Evolutionary conservation across 2,888 invertebrate species (phyloP), one percentile per base, ranked within the genome.

Genomic region (Lepidocyrtoides sp.): DNA sequence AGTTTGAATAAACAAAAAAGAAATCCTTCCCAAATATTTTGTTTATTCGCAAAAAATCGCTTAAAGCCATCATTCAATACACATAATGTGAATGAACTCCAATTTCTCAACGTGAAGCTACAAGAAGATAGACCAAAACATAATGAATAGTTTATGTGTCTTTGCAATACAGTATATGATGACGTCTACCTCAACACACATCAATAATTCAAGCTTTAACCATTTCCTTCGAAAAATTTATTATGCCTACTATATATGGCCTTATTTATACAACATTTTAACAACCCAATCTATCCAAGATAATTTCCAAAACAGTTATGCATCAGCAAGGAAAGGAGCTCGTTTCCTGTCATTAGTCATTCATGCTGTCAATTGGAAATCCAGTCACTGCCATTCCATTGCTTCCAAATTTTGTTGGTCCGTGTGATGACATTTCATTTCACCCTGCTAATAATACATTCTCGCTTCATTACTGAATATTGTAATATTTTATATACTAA

Each of bases 191-290:
- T 44, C 48, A 23, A 32, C 5, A 26, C 29, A 44, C 77, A 86
- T 85, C 57, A 85, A 85, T 86, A 60, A 86, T 86, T 29, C 26
- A 75, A 77, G n/a, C n/a, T n/a, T n/a, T n/a, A n/a, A n/a, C n/a
- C n/a, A n/a, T n/a, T n/a, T n/a, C n/a, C n/a, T n/a, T n/a, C n/a
- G n/a, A n/a, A n/a, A n/a, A n/a, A n/a, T n/a, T n/a, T n/a, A n/a
- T n/a, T n/a, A n/a, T n/a, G n/a, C n/a, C n/a, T n/a, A n/a, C n/a
- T n/a, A n/a, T n/a, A n/a, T n/a, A n/a, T n/a, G n/a, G n/a, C n/a
- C n/a, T n/a, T n/a, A n/a, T n/a, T n/a, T n/a, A n/a, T n/a, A n/a
- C n/a, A n/a, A n/a, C n/a, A n/a, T n/a, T n/a, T n/a, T n/a, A n/a
- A n/a, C n/a, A n/a, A n/a, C n/a, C 20, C 36, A 54, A 57, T 57